Evolutionary conservation across 2,888 invertebrate species (phyloP), one percentile per base, ranked within the genome.

Genomic region (Zaprionus obscuricornis): DNA sequence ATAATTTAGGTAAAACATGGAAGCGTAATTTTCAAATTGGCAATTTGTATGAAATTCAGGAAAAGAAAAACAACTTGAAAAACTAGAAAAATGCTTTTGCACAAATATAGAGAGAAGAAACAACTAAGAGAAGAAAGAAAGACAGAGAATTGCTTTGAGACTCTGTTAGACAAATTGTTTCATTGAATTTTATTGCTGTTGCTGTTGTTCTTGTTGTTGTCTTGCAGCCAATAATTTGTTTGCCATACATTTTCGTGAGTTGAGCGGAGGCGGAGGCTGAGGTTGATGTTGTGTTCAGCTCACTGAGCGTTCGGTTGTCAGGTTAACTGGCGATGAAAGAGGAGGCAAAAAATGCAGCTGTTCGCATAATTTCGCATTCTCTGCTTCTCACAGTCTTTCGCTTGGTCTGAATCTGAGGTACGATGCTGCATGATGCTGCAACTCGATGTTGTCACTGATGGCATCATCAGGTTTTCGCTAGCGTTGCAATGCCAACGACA

Each of bases 401-500:
- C n/a, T n/a, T n/a, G n/a, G n/a, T n/a, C n/a, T n/a, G n/a, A n/a
- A n/a, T n/a, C n/a, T n/a, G n/a, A 34, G 34, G 29, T 3, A 6
- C 29, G 3, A 4, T 11, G 20, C 8, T 11, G 18, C n/a, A 37
- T 27, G 22, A 49, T 34, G 37, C 7, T 42, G 54, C 39, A 18
- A 43, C 36, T 43, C 46, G 42, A 34, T 59, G 66, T 56, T 69
- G 74, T 50, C 77, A 63, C 49, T 73, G 77, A 69, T 56, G 71
- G 55, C 66, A 66, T 51, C 71, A 62, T 51, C 59, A 45, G 45
- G 18, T 27, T 45, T 54, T 36, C 7, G 14, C 33, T 18, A 40
- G 31, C 11, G 29, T 45, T 43, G 47, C 43, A 36, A 33, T 31
- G 17, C 36, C 55, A 55, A 36, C 49, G 33, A 34, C 43, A 54